phyloP scores from a whole-genome alignment of 2,888 invertebrate genomes.

The Abscondita cerata region DNA sequence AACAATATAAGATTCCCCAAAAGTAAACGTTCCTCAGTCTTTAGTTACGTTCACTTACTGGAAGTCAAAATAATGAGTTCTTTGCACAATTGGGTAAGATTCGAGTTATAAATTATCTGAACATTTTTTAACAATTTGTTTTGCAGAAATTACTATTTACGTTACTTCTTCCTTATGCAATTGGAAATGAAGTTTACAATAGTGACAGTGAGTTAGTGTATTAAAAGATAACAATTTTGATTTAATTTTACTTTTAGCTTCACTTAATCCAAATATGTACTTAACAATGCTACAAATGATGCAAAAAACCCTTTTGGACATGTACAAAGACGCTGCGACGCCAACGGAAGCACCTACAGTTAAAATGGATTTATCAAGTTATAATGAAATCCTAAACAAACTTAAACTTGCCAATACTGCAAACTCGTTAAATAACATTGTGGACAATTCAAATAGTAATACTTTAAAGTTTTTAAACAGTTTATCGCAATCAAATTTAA shows the following conservation, averaged over 20 bases:
- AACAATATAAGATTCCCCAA: slow-evolving; percentile 5
- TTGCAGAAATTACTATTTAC: no score
- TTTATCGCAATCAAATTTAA: not conserved
- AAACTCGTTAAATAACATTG: not conserved
- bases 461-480: not conserved
- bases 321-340: not conserved
- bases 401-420: not conserved
- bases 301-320: not conserved
- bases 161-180: not conserved
- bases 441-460: not conserved
- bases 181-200: not conserved
- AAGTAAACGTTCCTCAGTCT: not conserved
- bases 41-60: not conserved
- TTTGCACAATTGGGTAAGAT: not conserved
- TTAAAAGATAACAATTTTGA: no score
- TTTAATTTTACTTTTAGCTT: not conserved
- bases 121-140: no score
- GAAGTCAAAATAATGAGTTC: not conserved
- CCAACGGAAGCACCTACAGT: not conserved
- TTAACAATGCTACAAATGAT: not conserved
- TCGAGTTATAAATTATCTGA: no score
- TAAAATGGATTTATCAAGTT: not conserved
- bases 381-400: not conserved
- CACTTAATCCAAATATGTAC: not conserved
- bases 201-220: not conserved